Evolutionary conservation across 2,888 invertebrate species (phyloP), one percentile per base, ranked within the genome.

Genomic region (Panopea generosa): DNA sequence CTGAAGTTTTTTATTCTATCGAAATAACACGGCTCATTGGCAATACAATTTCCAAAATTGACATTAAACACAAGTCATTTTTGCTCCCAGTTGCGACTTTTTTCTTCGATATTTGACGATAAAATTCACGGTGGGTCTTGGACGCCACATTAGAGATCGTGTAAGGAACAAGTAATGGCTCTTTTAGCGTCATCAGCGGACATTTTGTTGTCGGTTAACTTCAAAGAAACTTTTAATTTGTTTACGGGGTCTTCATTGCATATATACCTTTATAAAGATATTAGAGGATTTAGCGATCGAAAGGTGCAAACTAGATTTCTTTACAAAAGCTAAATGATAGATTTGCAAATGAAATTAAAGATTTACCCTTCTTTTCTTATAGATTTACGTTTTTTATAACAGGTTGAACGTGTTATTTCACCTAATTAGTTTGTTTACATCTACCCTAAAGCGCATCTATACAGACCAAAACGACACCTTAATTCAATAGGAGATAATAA

Each of bases 31-130:
- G 77, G 57, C 43, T 68, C 77, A 72, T 71, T 77, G 61, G 38
- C 29, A 57, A 68, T 52, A 72, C 77, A 67, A 67, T 71, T 71
- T 62, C 40, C 38, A 24, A 77, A 71, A 77, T 71, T 71, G 71
- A 68, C 71, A 62, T 52, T 57, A 33, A 71, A 67, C 22, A 45
- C 50, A 45, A 45, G 43, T 53, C 47, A 45, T 26, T 59, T 52
- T 33, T 61, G 29, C 24, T 40, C 20, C 11, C 26, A 43, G 29
- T 47, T 67, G 40, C 33, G 33, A 16, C 20, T 16, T 18, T 9
- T 45, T 45, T 45, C 45, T 45, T 45, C 45, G 20, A 45, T 45
- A 53, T 62, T 62, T 53, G 27, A 22, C 33, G 65, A 55, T 55
- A 45, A 55, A 55, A 55, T 27, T 53, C 65, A 27, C 65, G 29